phyloP scores from a whole-genome alignment of 2,113 vertebrate species.

The crab-eating macaque (Macaca fascicularis) region T2T-MFA8v1.1 NC_088377.1:29140001-29140500 shows the following conservation, averaged over 20 bases:
- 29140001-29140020: constrained; percentile 45
- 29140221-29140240: constrained; percentile 40
- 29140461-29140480: background rate
- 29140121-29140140: constrained; percentile 69
- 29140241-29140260: background rate
- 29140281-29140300: background rate
- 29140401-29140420: background rate
- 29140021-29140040: constrained; percentile 62
- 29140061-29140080: constrained; percentile 76
- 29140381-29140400: background rate
- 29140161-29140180: background rate
- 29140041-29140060: constrained; percentile 67
- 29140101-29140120: constrained; percentile 53
- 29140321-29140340: background rate
- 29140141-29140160: constrained; percentile 49
- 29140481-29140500: background rate
- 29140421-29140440: background rate
- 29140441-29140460: background rate
- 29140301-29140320: background rate
- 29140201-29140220: constrained; percentile 13
- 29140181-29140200: background rate
- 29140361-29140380: background rate
- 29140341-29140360: background rate
- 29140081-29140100: constrained; percentile 73
- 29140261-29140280: background rate